These are phyloP conservation scores for Trichonephila clavipes DNA, from an alignment of 1,140 invertebrate genomes.

Conservation along the genomic window DNA sequence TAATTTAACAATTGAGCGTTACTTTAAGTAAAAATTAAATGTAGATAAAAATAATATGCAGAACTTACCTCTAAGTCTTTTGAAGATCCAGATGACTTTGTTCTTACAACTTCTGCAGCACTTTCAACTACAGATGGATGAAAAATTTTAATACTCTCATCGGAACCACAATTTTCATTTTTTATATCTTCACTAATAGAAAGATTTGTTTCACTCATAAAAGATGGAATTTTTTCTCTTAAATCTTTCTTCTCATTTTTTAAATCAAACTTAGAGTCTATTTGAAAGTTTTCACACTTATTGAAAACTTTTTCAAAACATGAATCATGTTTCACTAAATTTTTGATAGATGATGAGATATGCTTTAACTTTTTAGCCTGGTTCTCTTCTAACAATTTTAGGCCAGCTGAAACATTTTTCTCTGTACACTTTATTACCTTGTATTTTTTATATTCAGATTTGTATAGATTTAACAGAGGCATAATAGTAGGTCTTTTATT, in stretches of 20 bases:
- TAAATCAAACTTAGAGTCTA: neutral
- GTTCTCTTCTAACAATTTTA: neutral
- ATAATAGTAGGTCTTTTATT: neutral
- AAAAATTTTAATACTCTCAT: neutral
- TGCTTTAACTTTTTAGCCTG: neutral
- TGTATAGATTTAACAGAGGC: slow-evolving; percentile 4
- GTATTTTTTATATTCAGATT: neutral
- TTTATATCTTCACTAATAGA: neutral
- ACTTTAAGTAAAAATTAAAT: too few species aligned
- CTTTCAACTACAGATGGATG: neutral
- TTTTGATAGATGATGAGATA: neutral
- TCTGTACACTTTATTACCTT: neutral
- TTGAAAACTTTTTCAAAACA: slow-evolving; percentile 7
- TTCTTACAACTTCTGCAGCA: neutral
- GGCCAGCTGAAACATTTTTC: neutral
- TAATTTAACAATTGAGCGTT: too few species aligned
- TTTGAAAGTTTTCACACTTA: neutral
- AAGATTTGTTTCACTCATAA: neutral
- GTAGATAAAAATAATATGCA: too few species aligned
- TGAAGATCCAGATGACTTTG: neutral
- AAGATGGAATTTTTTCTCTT: neutral
- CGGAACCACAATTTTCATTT: neutral
- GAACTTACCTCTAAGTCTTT: neutral
- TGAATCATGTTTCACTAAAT: slow-evolving; percentile 17
- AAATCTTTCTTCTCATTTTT: neutral